phyloP scores from a whole-genome alignment of 2,113 vertebrate genomes.

The Cebidichthys violaceus region DNA sequence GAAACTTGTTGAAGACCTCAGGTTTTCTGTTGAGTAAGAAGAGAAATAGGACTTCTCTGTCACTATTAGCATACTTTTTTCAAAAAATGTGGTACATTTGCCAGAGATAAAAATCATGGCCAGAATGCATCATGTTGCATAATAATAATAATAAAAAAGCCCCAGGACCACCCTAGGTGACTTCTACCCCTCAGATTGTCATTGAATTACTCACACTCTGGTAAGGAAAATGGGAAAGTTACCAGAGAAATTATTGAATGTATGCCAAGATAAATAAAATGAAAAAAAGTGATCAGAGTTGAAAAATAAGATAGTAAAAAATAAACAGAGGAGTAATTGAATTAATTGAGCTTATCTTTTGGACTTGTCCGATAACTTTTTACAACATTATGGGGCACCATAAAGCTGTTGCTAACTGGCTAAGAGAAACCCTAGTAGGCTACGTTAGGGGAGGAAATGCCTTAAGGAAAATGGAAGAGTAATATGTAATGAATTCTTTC shows the following conservation, averaged over 20 bases:
- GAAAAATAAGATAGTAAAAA: background rate
- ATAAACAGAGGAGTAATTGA: background rate
- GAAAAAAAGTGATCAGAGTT: background rate
- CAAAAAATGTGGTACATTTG: background rate
- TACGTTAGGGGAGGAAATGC: slow-evolving; percentile 17
- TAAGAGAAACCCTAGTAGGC: background rate
- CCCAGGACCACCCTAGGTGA: no score
- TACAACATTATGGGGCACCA: background rate
- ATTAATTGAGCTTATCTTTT: background rate
- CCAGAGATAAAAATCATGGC: background rate
- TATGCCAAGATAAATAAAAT: background rate
- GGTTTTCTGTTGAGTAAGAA: background rate
- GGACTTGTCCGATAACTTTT: background rate
- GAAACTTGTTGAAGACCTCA: background rate
- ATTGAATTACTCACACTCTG: background rate
- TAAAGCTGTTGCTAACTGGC: background rate
- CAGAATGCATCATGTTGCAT: background rate
- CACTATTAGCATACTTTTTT: background rate
- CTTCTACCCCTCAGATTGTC: background rate
- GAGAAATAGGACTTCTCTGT: background rate
- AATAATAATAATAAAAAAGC: no score
- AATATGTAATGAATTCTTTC: slow-evolving; percentile 60
- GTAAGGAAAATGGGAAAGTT: background rate
- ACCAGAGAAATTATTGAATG: background rate
- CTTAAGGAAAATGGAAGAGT: slow-evolving; percentile 35